These are phyloP conservation scores for Macrocentrus cingulum DNA, from an alignment of 1,140 invertebrate genomes.

Conservation along the genomic window DNA sequence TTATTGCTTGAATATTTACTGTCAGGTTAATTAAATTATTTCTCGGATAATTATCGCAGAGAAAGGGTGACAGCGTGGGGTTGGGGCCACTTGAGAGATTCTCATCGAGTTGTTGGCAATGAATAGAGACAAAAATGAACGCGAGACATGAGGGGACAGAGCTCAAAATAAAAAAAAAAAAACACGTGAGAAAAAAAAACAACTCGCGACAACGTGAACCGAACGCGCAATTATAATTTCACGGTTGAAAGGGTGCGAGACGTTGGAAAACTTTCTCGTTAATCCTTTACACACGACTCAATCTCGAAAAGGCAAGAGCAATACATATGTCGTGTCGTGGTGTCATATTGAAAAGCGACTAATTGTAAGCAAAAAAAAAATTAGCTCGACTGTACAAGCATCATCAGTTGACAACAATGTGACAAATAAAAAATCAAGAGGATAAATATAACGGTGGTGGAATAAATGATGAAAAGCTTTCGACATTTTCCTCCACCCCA, in stretches of 20 bases:
- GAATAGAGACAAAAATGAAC: background rate
- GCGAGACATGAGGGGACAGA: background rate
- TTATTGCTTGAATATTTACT: too few species aligned
- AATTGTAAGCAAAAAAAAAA: slow-evolving; percentile 23
- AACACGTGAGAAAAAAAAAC: slow-evolving; percentile 5
- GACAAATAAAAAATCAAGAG: too few species aligned
- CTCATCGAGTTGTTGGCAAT: too few species aligned
- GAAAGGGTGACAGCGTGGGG: too few species aligned
- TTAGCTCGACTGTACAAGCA: too few species aligned
- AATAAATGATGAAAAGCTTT: too few species aligned
- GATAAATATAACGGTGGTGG: too few species aligned
- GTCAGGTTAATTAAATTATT: too few species aligned
- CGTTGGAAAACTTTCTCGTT: slow-evolving; percentile 18
- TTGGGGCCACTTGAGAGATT: too few species aligned
- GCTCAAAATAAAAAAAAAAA: background rate
- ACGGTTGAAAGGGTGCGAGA: slow-evolving; percentile 17
- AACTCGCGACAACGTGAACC: slow-evolving; percentile 23
- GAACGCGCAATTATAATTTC: slow-evolving; percentile 28
- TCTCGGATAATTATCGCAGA: too few species aligned
- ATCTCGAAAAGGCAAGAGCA: slow-evolving; percentile 4
- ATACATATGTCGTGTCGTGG: background rate
- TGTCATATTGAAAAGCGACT: slow-evolving; percentile 30
- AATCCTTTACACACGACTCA: slow-evolving; percentile 21
- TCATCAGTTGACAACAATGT: too few species aligned
- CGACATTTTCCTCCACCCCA: too few species aligned